Evolutionary conservation across 2,888 invertebrate genomes (phyloP), one percentile per base, ranked within the genome.

Genomic region (Tuberolachnus salignus): DNA sequence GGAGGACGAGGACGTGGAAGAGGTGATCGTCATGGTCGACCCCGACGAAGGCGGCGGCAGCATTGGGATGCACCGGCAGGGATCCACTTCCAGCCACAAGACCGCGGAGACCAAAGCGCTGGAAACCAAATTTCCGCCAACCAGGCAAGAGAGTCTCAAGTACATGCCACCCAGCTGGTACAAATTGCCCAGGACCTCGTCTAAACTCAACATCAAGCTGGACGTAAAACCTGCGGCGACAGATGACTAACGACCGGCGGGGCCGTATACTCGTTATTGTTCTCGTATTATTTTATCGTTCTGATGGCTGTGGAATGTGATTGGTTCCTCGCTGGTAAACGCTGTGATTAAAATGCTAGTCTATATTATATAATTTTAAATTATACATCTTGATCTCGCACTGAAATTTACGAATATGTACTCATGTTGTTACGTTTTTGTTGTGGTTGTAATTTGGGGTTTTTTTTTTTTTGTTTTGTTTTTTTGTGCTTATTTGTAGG

Each of bases 1-100:
- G 10, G 83, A 86, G 21, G 88, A 87, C 81, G 87, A 88, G 55
- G 87, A 87, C 13, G 87, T 88, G 11, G 88, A 88, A 42, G 88
- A 89, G 83, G 84, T 88, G n/a, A 85, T 88, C 71, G 87, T 88
- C 83, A 87, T 88, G 87, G 87, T 86, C 80, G 86, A 88, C 80
- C 82, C 83, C 81, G 64, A 55, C 11, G 46, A 53, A 9, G 26
- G n/a, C 4, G 4, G 19, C 3, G 51, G 19, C 53, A 53, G 19
- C n/a, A 53, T 6, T 34, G 75, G 61, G 26, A 70, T 61, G 19
- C 51, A 14, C 16, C 64, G 64, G 11, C 75, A 78, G n/a, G 59
- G 63, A 21, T 66, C 66, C 1, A 67, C 64, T 3, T 78, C 80
- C 44, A 73, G 70, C 19, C 75, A 78, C 34, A 70, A 70, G 13